Evolutionary conservation across 2,113 vertebrate genomes (phyloP).

Genomic region (Numida meleagris): DNA sequence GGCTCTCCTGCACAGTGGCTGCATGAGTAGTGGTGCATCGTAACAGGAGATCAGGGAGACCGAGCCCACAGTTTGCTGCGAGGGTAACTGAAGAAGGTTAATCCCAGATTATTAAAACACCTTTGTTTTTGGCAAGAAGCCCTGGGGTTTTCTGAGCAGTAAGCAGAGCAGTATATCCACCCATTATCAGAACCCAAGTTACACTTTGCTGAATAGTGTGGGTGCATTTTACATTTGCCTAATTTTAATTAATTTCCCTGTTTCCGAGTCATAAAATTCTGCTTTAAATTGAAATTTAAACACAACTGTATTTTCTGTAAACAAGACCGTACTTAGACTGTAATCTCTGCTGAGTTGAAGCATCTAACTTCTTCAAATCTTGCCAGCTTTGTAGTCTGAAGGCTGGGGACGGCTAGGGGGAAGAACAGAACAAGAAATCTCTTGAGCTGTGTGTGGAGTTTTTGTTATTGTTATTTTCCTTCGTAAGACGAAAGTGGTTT

Average conservation of each 20-base stretch:
- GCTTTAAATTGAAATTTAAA: background rate
- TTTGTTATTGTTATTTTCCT: conserved; percentile 27
- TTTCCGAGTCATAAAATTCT: background rate
- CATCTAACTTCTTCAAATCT: background rate
- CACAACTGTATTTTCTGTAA: background rate
- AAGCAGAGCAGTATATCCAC: background rate
- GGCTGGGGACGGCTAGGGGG: background rate
- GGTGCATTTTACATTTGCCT: background rate
- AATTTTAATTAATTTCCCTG: background rate
- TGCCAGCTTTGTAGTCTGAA: conserved; percentile 1
- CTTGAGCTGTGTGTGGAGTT: background rate
- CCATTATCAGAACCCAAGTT: fast-evolving
- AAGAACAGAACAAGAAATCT: background rate
- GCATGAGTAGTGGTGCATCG: background rate
- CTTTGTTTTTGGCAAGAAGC: background rate
- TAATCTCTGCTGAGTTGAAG: background rate
- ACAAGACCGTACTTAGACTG: background rate
- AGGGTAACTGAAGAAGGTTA: background rate
- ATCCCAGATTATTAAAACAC: background rate
- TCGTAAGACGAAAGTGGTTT: conserved; percentile 15
- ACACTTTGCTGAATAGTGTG: background rate
- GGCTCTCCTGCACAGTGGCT: background rate
- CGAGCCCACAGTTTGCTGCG: background rate
- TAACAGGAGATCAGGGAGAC: background rate
- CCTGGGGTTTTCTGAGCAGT: background rate